phyloP scores from a whole-genome alignment of 2,888 invertebrate genomes.

The Argyra leucocephala region DNA sequence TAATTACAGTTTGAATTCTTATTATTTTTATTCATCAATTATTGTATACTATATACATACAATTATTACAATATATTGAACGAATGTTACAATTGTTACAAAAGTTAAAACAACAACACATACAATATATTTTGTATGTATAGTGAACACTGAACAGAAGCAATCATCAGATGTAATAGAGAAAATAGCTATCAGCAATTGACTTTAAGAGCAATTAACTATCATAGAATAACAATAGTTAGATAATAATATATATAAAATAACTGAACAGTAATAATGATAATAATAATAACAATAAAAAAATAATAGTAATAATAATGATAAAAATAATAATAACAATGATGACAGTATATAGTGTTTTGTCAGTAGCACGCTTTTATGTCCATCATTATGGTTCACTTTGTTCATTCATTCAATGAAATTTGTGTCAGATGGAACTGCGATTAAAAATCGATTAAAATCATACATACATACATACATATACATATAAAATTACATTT shows the following conservation, averaged over 20 bases:
- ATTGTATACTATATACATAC: no score
- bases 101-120: no score
- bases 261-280: neutral
- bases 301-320: neutral
- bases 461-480: neutral
- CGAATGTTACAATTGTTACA: no score
- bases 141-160: no score
- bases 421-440: conserved; percentile 19
- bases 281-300: no score
- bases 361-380: conserved; percentile 3
- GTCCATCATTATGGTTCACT: neutral
- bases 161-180: no score
- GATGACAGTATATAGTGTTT: neutral
- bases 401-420: conserved; percentile 9
- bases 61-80: no score
- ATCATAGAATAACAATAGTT: neutral
- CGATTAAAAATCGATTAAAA: conserved; percentile 20
- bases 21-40: no score
- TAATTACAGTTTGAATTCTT: no score
- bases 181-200: neutral
- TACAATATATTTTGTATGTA: no score
- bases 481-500: neutral
- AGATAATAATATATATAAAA: neutral
- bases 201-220: neutral
- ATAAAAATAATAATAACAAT: neutral